These are phyloP conservation scores for Tenthredo mesomela DNA, from an alignment of 2,888 invertebrate genomes.

Conservation along the genomic window DNA sequence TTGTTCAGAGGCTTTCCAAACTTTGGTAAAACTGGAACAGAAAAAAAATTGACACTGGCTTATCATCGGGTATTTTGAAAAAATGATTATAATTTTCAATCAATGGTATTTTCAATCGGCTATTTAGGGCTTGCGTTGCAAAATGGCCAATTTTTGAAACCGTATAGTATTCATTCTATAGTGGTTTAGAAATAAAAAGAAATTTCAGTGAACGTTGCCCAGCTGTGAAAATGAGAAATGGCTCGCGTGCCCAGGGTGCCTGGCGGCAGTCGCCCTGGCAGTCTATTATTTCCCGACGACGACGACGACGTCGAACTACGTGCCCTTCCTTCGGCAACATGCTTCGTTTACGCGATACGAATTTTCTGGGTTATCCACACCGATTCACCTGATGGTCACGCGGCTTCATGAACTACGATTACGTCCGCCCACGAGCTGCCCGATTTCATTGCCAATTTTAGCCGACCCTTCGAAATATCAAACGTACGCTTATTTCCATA, in stretches of 20 bases:
- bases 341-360: constrained; percentile 45
- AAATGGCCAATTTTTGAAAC: not conserved
- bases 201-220: constrained; percentile 47
- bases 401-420: constrained; percentile 6
- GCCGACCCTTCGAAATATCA: not conserved
- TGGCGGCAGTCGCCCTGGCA: constrained; percentile 46
- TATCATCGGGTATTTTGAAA: not conserved
- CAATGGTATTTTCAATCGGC: not conserved
- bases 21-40: constrained; percentile 75
- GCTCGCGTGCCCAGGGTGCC: constrained; percentile 57
- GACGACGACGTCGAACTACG: constrained; percentile 38
- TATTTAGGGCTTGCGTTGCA: not conserved
- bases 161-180: constrained; percentile 55
- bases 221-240: constrained; percentile 59
- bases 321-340: constrained; percentile 20
- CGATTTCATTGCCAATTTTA: constrained; percentile 24
- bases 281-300: constrained; percentile 46
- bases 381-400: constrained; percentile 44
- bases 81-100: not conserved
- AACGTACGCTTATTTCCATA: not conserved
- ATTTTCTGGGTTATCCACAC: constrained; percentile 42
- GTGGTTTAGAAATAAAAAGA: not conserved
- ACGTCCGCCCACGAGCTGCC: not conserved
- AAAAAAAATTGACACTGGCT: constrained; percentile 52
- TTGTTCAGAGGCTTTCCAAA: constrained; percentile 76